Base-by-base conservation (phyloP, 2,888 invertebrate genomes). In the Agrochola litura region DNA sequence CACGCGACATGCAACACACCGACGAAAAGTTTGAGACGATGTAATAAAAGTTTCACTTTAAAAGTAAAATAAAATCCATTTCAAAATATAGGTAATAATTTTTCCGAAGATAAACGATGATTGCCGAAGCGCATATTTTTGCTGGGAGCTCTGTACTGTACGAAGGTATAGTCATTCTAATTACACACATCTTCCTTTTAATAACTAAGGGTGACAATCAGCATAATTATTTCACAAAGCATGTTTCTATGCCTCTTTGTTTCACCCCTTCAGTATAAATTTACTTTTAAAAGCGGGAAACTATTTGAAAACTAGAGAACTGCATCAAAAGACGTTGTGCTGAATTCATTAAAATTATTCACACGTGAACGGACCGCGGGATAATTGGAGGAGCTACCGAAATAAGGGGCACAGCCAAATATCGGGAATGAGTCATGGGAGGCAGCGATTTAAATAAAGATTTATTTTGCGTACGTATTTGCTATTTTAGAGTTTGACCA, bases 361-460 rank as follows among this genome's bases (percentile, higher is more conserved):
- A 86, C 87, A 88, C 89, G 77, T 89, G 89, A 89, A 88, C 88
- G 85, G 90, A 82, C 87, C 76, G 70, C 79, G 79, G 74, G 80
- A 90, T 94, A 94, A 94, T 94, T 94, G 94, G 92, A 92, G 88
- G 85, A 86, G 89, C 82, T 71, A 84, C 89, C 88, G 78, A 92
- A 91, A 88, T 86, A 84, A 88, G 89, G 91, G 90, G 88, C 72
- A 83, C 70, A 71, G 67, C 85, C 84, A 64, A 87, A 88, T 83
- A 80, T 83, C 14, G 64, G 66, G 37, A n/a, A n/a, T 68, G 72
- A 84, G 77, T 0, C 16, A 80, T 46, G 54, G 54, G 86, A 46
- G 65, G 37, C 0, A 74, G 83, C 82, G 86, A 49, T 58, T 46
- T 46, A 14, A 0, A 46, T 12, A 46, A 46, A 46, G 4, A 14